Evolutionary conservation across 2,113 vertebrate genomes (phyloP).

Genomic region (Clupea harengus): DNA sequence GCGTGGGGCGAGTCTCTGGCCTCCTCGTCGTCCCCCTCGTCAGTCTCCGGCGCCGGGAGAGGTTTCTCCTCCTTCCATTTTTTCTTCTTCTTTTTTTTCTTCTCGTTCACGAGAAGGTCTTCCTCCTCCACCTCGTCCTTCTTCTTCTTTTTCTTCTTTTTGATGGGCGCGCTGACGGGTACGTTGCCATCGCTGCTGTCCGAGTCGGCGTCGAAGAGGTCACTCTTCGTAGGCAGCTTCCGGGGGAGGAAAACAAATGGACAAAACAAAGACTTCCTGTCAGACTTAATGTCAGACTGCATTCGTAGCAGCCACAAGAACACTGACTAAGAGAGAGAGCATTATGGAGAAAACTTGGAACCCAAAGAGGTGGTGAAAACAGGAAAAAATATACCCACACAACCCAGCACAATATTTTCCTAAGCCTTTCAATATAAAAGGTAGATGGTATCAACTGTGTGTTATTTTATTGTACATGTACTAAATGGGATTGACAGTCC

Average conservation of each 20-base stretch:
- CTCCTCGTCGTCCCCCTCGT: constrained; percentile 59
- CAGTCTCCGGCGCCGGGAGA: constrained; percentile 79
- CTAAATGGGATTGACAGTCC: neutral
- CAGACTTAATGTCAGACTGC: neutral
- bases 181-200: constrained; percentile 81
- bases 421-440: no score
- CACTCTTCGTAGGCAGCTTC: constrained; percentile 80
- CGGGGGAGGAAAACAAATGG: constrained; percentile 41
- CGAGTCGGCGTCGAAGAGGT: constrained; percentile 88
- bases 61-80: constrained; percentile 82
- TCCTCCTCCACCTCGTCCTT: constrained; percentile 72
- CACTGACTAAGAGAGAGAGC: neutral
- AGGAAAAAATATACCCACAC: neutral
- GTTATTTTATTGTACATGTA: no score
- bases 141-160: constrained; percentile 83
- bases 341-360: neutral
- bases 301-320: neutral
- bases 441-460: no score
- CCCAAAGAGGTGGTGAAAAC: neutral
- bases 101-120: constrained; percentile 65
- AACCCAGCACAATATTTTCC: neutral
- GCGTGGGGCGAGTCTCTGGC: neutral
- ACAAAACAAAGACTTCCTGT: neutral
- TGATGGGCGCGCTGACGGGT: constrained; percentile 69
- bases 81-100: constrained; percentile 69